phyloP scores from a whole-genome alignment of 2,888 invertebrate genomes.

The Portevinia maculata region DNA sequence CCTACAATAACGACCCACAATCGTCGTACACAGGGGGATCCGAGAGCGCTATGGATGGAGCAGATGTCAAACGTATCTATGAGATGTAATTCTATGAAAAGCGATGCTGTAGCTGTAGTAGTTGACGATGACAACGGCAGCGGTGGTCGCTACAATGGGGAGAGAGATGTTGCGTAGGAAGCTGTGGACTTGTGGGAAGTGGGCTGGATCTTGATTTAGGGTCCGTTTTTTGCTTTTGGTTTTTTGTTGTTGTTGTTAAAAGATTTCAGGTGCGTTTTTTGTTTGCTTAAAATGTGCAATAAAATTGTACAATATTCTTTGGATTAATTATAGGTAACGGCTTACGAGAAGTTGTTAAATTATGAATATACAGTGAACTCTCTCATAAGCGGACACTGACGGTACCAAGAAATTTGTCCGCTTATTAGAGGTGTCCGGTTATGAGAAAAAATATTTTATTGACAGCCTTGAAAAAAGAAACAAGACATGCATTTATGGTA shows the following conservation, averaged over 20 bases:
- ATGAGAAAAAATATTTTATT: too few relatives aligned
- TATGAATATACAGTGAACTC: not conserved
- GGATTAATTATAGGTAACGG: constrained; percentile 11
- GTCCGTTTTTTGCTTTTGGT: not conserved
- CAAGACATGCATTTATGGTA: too few relatives aligned
- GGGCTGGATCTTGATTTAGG: constrained; percentile 49
- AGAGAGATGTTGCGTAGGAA: constrained; percentile 50
- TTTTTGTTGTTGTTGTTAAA: constrained; percentile 5
- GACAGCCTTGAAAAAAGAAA: too few relatives aligned
- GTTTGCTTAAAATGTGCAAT: constrained; percentile 19
- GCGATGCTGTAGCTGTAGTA: constrained; percentile 8
- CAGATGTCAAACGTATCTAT: constrained; percentile 64
- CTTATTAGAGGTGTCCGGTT: too few relatives aligned
- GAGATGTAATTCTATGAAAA: constrained; percentile 49
- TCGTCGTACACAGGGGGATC: constrained; percentile 27
- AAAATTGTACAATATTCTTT: not conserved
- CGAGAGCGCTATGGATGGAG: constrained; percentile 21
- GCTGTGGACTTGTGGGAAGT: constrained; percentile 48
- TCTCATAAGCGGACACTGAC: too few relatives aligned
- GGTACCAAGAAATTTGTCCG: too few relatives aligned
- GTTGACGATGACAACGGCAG: constrained; percentile 24
- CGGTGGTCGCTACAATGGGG: constrained; percentile 8
- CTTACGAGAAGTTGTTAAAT: constrained; percentile 4
- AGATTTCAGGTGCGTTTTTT: constrained; percentile 16
- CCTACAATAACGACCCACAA: constrained; percentile 67